Evolutionary conservation across 1,140 invertebrate genomes (phyloP).

Genomic region (Cydia pomonella): DNA sequence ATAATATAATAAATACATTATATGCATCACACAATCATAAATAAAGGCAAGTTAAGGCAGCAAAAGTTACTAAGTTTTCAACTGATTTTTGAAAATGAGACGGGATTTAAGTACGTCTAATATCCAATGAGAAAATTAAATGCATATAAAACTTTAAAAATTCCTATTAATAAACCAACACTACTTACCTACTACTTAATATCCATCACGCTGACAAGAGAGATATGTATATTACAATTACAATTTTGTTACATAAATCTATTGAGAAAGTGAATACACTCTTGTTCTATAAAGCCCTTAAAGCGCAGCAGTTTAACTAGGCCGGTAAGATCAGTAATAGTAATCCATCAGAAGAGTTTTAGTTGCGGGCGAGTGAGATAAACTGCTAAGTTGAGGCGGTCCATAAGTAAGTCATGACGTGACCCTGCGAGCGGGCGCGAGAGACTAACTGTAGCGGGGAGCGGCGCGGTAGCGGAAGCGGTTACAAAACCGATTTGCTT

Average conservation of each 20-base stretch:
- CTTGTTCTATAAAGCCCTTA: neutral
- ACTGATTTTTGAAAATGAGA: no score
- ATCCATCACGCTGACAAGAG: no score
- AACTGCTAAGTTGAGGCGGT: constrained; percentile 25
- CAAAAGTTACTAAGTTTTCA: no score
- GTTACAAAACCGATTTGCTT: neutral
- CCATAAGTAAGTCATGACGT: constrained; percentile 32
- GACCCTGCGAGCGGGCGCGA: neutral
- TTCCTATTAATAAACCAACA: no score
- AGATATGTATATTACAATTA: neutral
- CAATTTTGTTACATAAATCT: neutral
- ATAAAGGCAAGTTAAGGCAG: no score
- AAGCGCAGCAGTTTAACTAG: neutral
- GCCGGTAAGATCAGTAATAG: constrained; percentile 11
- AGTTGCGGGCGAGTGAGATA: constrained; percentile 29
- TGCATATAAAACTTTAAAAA: no score
- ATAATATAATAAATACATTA: no score
- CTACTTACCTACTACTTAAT: no score
- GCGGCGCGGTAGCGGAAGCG: neutral
- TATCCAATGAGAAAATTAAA: no score
- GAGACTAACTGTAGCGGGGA: neutral
- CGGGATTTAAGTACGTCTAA: no score
- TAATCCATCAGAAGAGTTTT: constrained; percentile 32
- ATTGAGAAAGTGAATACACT: neutral
- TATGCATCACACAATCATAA: no score